These are phyloP conservation scores for Clanis bilineata DNA, from an alignment of 2,888 invertebrate species.

Conservation along the genomic window DNA sequence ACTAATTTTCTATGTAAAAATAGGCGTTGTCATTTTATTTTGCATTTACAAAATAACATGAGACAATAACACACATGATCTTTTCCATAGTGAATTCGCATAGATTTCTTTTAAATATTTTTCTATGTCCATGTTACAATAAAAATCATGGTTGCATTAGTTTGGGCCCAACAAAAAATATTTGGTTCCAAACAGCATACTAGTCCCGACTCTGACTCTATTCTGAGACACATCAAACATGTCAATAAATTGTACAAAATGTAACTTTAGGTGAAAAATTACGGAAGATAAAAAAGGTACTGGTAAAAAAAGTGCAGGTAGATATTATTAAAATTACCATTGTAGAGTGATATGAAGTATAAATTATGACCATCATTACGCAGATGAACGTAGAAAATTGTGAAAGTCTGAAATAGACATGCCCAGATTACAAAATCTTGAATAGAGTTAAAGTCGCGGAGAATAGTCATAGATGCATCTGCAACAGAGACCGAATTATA, in stretches of 20 bases:
- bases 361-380: neutral
- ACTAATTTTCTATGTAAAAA: too few species aligned
- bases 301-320: neutral
- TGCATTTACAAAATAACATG: slow-evolving; percentile 1
- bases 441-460: neutral
- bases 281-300: neutral
- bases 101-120: slow-evolving; percentile 4
- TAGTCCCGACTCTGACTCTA: neutral
- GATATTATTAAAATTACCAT: neutral
- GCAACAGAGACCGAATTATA: neutral
- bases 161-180: neutral
- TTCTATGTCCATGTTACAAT: neutral
- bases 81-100: neutral
- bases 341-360: neutral
- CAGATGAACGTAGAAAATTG: neutral
- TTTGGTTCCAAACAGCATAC: neutral
- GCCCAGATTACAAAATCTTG: neutral
- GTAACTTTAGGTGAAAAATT: neutral
- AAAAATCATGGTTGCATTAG: neutral
- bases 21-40: neutral
- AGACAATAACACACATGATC: slow-evolving; percentile 19
- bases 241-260: neutral
- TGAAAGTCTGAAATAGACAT: neutral
- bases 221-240: neutral
- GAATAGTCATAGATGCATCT: slow-evolving; percentile 1